Evolutionary conservation across 1,140 invertebrate genomes (phyloP), one percentile per base, ranked within the genome.

Genomic region (Dreissena polymorpha): DNA sequence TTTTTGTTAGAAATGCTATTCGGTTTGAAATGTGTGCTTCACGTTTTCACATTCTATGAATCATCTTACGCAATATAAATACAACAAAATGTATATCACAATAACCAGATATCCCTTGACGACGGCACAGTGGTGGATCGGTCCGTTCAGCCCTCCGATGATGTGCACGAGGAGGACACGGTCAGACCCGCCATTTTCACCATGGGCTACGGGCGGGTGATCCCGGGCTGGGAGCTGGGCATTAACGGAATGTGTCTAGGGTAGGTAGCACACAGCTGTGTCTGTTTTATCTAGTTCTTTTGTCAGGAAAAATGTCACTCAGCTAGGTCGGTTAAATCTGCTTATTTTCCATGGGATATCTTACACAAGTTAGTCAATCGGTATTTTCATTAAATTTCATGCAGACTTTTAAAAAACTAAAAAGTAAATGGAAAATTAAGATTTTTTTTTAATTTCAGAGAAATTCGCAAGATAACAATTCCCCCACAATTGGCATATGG

Each of bases 401-500:
- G 39, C 39, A 39, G 39, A 39, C 8, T 39, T 2, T 39, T 2
- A n/a, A n/a, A n/a, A n/a, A 39, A 39, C 39, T 2, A 39, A 39
- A 39, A 39, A 39, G 39, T 39, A 39, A 39, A 5, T 39, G 8
- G 2, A 39, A 39, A 5, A 39, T 39, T 39, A 39, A 39, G 8
- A 39, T 8, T 39, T 2, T 39, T 39, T 39, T 39, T 16, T 51
- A 6, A 21, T 74, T 82, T 68, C 79, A 82, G 79, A 25, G 79
- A 82, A 68, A 50, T 74, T 21, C 57, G 79, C 27, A 82, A 82
- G 51, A 73, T 82, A 8, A 82, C 70, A 10, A 82, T 82, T 55
- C 79, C 79, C 23, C 79, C 79, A 55, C 79, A 82, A 63, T 21
- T 82, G 16, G 79, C 79, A n/a, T 82, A 82, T 57, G 79, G 79